Conservation (phyloP, 1,140 invertebrate species). For the Odontomachus brunneus region DNA sequence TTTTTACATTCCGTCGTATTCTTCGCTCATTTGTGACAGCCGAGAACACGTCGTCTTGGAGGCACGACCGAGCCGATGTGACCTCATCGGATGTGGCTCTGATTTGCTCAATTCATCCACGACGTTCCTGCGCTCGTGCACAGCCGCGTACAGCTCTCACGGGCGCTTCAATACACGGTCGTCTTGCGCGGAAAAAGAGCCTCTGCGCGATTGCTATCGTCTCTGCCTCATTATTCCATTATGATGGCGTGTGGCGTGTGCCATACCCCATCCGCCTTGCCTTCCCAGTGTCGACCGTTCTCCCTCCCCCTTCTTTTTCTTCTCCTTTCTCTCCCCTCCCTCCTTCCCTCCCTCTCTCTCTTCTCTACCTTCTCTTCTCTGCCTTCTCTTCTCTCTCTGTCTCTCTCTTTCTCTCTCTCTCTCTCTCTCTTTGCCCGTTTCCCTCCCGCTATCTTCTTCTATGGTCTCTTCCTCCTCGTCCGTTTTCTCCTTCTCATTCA, state of each 20-base stretch:
- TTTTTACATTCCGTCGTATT: constrained; percentile 48
- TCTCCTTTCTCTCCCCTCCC: constrained; percentile 22
- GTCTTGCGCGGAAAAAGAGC: constrained; percentile 79
- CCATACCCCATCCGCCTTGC: constrained; percentile 78
- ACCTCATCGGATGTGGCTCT: constrained; percentile 85
- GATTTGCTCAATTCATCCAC: constrained; percentile 84
- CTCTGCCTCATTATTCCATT: constrained; percentile 85
- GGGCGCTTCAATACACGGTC: constrained; percentile 73
- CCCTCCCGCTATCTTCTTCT: constrained; percentile 9
- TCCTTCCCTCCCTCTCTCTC: background rate
- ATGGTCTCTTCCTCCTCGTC: constrained; percentile 53
- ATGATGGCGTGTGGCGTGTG: constrained; percentile 85
- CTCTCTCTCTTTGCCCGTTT: background rate
- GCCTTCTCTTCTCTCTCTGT: background rate
- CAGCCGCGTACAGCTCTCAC: constrained; percentile 68
- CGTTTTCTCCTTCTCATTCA: constrained; percentile 66
- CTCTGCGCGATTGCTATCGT: constrained; percentile 83
- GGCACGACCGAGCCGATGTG: constrained; percentile 76
- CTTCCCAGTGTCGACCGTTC: constrained; percentile 64
- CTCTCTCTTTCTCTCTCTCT: constrained; percentile 16
- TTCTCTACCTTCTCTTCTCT: background rate
- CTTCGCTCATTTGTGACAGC: constrained; percentile 25
- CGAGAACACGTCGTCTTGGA: constrained; percentile 70
- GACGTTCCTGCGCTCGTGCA: constrained; percentile 70
- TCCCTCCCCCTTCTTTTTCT: constrained; percentile 47